Evolutionary conservation across 1,140 invertebrate genomes (phyloP), one percentile per base, ranked within the genome.

Genomic region (Bicyclus anynana): DNA sequence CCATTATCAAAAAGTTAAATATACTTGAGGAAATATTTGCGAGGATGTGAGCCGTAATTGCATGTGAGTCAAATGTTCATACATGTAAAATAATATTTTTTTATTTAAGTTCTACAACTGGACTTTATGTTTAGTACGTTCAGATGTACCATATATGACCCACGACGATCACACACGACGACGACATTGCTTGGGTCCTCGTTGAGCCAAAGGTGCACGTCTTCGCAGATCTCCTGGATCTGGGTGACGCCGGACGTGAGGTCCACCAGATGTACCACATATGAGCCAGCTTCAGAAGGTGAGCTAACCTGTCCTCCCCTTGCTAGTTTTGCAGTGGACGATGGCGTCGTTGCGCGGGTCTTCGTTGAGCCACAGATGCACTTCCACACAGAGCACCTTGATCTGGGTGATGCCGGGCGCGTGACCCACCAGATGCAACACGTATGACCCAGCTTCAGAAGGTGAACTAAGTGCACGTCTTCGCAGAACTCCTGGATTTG

Each of bases 381-480:
- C 95, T 87, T 97, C 95, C 72, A 95, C 92, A 90, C 97, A 99
- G 87, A 99, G 98, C 52, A 94, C 93, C 84, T 94, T 92, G 64
- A 99, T 98, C 62, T 96, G 90, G 76, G 96, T 94, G 68, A 99
- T 92, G 59, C 92, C 93, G n/a, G 98, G 98, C 90, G 98, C 97
- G 87, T 99, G 98, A 90, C 99, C 98, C 68, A 98, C 96, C 90
- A 99, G 99, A n/a, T n/a, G n/a, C n/a, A n/a, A n/a, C n/a, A n/a
- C n/a, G n/a, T n/a, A n/a, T n/a, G n/a, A n/a, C n/a, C n/a, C n/a
- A n/a, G n/a, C n/a, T n/a, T n/a, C n/a, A n/a, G n/a, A n/a, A n/a
- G n/a, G n/a, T n/a, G n/a, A n/a, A n/a, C n/a, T n/a, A n/a, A 81
- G 75, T 98, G 94, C 5, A 99, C 95, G 87, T 97, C 95, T 72